Evolutionary conservation across 2,797 vertebrate species (phyloP).

Genomic region (Allobates femoralis): DNA sequence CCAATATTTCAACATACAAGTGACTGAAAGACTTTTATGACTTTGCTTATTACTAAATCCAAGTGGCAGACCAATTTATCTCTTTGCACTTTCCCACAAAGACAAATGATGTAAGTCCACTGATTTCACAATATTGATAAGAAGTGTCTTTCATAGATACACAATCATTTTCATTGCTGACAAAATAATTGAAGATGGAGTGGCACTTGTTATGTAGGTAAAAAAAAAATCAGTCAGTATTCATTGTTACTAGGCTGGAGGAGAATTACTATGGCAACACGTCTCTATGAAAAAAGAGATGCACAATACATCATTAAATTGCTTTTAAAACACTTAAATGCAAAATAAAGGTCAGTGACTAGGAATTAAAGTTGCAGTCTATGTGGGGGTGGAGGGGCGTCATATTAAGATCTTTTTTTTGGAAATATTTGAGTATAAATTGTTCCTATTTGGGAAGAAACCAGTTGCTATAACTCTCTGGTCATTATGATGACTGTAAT

Average conservation of each 20-base stretch:
- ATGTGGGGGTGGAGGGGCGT: neutral
- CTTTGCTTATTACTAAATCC: neutral
- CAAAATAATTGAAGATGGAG: slow-evolving; percentile 45
- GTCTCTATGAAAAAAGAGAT: slow-evolving; percentile 48
- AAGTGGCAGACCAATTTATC: neutral
- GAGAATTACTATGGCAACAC: slow-evolving; percentile 59
- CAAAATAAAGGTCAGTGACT: slow-evolving; percentile 53
- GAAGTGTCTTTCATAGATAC: neutral
- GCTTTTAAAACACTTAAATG: slow-evolving; percentile 61
- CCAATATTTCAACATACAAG: no score
- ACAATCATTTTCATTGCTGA: slow-evolving; percentile 47
- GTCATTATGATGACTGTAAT: neutral
- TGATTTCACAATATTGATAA: slow-evolving; percentile 29
- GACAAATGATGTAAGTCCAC: slow-evolving; percentile 14
- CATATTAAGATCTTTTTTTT: slow-evolving; percentile 13
- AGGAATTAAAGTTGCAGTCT: slow-evolving; percentile 48
- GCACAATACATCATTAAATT: slow-evolving; percentile 61
- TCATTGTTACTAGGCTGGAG: slow-evolving; percentile 51
- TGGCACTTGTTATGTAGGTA: slow-evolving; percentile 51
- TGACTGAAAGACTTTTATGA: no score
- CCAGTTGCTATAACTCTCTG: neutral
- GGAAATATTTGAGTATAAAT: neutral
- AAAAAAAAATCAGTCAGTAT: slow-evolving; percentile 39
- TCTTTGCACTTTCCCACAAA: neutral
- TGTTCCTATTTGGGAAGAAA: neutral